Evolutionary conservation across 1,140 invertebrate species (phyloP).

Genomic region (Calycopis cecrops): DNA sequence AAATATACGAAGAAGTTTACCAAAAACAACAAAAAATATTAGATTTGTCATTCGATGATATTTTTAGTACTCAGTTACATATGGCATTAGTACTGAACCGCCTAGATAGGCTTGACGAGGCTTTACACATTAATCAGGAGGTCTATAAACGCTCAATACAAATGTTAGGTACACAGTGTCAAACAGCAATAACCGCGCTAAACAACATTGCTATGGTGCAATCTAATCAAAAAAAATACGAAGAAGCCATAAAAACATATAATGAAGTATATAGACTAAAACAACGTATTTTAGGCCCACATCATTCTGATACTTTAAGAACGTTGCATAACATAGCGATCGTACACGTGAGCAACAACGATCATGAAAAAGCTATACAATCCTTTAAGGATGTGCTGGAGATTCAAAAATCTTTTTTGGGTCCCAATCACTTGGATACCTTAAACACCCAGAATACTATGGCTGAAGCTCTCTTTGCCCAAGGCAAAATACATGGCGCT

Average conservation of each 20-base stretch:
- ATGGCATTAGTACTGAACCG: background rate
- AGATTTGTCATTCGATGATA: background rate
- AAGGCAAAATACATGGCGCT: background rate
- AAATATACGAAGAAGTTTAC: slow-evolving; percentile 1
- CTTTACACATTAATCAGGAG: background rate
- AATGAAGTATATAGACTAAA: slow-evolving; percentile 7
- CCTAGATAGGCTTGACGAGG: background rate
- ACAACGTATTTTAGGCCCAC: slow-evolving; percentile 6
- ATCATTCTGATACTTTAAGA: slow-evolving; percentile 11
- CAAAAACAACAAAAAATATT: slow-evolving; percentile 1
- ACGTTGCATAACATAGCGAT: background rate
- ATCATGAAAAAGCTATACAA: slow-evolving; percentile 2
- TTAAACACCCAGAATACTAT: background rate
- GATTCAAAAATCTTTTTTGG: slow-evolving; percentile 6
- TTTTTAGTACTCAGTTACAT: background rate
- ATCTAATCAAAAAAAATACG: slow-evolving; percentile 1
- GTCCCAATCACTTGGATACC: background rate
- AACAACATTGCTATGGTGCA: slow-evolving; percentile 9
- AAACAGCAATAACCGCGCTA: background rate
- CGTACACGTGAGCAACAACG: background rate
- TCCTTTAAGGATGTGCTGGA: slow-evolving; percentile 2
- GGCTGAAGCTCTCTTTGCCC: background rate
- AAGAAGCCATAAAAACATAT: slow-evolving; percentile 10
- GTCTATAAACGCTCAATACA: background rate
- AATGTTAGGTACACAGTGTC: background rate